A percentile compares a stretch with the other conserved stretches of the same genome.
Conservation (phyloP, 2,888 invertebrate genomes). For the Pseudococcus viburni region DNA sequence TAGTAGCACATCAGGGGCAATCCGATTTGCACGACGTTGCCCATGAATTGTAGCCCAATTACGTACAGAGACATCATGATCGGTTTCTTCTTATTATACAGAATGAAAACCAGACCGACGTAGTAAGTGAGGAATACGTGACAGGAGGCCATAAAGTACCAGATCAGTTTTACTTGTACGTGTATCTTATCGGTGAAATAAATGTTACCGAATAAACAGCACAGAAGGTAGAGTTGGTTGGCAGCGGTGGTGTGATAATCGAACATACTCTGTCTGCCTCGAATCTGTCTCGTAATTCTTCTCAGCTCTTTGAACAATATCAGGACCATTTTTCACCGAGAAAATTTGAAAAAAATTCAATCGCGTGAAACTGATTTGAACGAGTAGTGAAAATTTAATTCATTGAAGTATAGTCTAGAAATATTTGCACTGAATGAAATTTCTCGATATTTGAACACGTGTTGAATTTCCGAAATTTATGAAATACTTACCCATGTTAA, state of each 20-base stretch:
- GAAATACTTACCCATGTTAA: too few relatives aligned
- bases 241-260: neutral
- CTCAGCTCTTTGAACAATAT: neutral
- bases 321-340: neutral
- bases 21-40: neutral
- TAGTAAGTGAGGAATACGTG: neutral
- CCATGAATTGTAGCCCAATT: neutral
- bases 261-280: conserved; percentile 1
- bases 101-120: neutral
- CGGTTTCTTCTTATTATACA: neutral
- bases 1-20: neutral
- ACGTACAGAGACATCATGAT: conserved; percentile 4
- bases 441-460: too few relatives aligned
- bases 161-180: neutral
- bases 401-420: too few relatives aligned
- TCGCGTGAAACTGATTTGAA: too few relatives aligned
- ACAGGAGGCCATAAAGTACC: neutral
- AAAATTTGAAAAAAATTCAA: neutral
- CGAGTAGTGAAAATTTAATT: too few relatives aligned
- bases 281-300: neutral
- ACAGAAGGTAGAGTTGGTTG: conserved; percentile 29
- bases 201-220: neutral
- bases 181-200: conserved; percentile 12
- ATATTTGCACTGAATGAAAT: too few relatives aligned
- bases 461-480: too few relatives aligned